A percentile compares a stretch with the other conserved stretches of the same genome.
Conservation (phyloP, 2,797 vertebrate species). For the Triplophysa bombifrons region DNA sequence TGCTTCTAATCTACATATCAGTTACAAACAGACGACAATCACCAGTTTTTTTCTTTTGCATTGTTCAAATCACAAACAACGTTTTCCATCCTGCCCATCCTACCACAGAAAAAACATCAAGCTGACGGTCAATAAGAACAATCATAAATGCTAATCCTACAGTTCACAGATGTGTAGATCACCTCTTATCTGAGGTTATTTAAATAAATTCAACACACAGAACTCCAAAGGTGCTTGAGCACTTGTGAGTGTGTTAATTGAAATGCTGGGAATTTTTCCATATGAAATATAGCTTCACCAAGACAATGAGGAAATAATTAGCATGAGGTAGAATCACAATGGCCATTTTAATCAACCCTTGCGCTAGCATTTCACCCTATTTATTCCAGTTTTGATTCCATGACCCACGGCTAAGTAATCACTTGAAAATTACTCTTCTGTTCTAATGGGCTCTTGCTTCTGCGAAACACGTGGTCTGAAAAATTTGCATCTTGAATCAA, state of each 20-base stretch:
- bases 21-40: constrained; percentile 6
- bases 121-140: constrained; percentile 61
- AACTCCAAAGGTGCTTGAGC: constrained; percentile 65
- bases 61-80: background rate
- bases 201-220: constrained; percentile 60
- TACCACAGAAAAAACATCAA: background rate
- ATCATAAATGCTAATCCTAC: constrained; percentile 73
- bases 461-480: constrained; percentile 73
- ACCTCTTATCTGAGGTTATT: constrained; percentile 58
- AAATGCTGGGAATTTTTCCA: constrained; percentile 77
- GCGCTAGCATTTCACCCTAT: constrained; percentile 83
- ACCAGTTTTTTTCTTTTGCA: background rate
- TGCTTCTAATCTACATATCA: constrained; percentile 25
- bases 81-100: background rate
- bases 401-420: constrained; percentile 85
- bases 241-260: constrained; percentile 81
- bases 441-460: constrained; percentile 77
- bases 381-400: constrained; percentile 84
- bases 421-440: constrained; percentile 82
- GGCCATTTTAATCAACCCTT: constrained; percentile 86
- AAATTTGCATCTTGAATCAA: constrained; percentile 77
- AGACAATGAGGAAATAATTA: constrained; percentile 87
- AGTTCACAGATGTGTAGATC: constrained; percentile 47
- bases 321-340: constrained; percentile 84
- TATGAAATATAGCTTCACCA: constrained; percentile 81